Percentiles rank a stretch among this genome's conserved stretches.
Conservation (phyloP, 2,797 vertebrate genomes). For the Darevskia nairensis region DNA sequence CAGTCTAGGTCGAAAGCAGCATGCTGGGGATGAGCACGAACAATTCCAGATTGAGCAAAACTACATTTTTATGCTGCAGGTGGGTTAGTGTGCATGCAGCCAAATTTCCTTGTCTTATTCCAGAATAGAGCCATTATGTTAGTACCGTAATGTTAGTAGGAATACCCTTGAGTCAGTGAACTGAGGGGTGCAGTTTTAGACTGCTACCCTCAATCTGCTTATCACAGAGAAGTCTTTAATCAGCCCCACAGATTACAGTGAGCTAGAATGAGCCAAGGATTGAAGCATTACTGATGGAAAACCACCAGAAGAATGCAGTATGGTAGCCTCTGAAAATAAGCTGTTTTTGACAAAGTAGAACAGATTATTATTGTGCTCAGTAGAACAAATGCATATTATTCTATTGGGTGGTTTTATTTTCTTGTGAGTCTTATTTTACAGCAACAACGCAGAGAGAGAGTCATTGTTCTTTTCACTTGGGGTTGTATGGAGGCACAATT, state of each 20-base stretch:
- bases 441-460: not conserved
- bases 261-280: not conserved
- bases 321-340: not conserved
- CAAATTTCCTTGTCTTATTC: not conserved
- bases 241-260: not conserved
- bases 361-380: not conserved
- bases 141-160: not conserved
- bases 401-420: not conserved
- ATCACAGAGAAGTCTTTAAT: not conserved
- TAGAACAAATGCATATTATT: not conserved
- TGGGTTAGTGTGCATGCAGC: too few species aligned
- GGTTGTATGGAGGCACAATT: not conserved
- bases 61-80: too few species aligned
- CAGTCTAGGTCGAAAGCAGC: too few species aligned
- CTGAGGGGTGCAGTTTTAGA: not conserved
- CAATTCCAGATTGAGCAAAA: too few species aligned
- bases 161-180: not conserved
- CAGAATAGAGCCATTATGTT: not conserved
- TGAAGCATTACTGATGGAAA: not conserved
- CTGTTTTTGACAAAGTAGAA: not conserved
- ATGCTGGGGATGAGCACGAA: too few species aligned
- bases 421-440: not conserved
- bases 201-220: not conserved
- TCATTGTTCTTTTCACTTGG: not conserved
- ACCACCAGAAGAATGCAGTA: not conserved